Conservation (phyloP, 2,797 vertebrate species). For the Odontamblyopus rebecca region DNA sequence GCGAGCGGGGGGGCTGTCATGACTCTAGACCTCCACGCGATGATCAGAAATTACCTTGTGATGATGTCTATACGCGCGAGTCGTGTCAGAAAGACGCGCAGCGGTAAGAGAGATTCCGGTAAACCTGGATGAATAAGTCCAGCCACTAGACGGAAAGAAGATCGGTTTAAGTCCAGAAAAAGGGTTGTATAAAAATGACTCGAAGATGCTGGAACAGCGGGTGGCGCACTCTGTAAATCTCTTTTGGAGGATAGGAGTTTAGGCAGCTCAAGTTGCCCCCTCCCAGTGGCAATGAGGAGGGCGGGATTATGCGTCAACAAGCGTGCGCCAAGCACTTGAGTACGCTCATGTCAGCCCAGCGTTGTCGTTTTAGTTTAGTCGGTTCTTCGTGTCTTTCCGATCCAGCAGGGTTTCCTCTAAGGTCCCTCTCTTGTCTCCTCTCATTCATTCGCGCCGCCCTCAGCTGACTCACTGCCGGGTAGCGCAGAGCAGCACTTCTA, state of each 20-base stretch:
- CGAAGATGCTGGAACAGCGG: slow-evolving; percentile 28
- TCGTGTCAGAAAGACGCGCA: slow-evolving; percentile 36
- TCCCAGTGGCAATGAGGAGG: slow-evolving; percentile 64
- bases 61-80: slow-evolving; percentile 28
- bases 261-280: slow-evolving; percentile 61
- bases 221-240: slow-evolving; percentile 58
- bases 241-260: slow-evolving; percentile 69
- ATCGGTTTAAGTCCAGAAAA: neutral
- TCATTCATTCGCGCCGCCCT: slow-evolving; percentile 29
- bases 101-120: slow-evolving; percentile 40
- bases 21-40: slow-evolving; percentile 63
- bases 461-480: slow-evolving; percentile 62
- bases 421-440: neutral
- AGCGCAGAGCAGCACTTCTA: slow-evolving; percentile 46
- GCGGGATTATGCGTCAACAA: slow-evolving; percentile 77
- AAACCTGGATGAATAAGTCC: neutral
- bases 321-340: slow-evolving; percentile 61
- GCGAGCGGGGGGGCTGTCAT: slow-evolving; percentile 77
- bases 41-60: slow-evolving; percentile 55
- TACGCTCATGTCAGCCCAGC: slow-evolving; percentile 41
- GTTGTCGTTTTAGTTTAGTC: slow-evolving; percentile 25
- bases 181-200: neutral
- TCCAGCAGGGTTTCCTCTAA: slow-evolving; percentile 20
- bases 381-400: slow-evolving; percentile 15
- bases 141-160: neutral